Evolutionary conservation across 1,140 invertebrate genomes (phyloP).

Genomic region (Lineus longissimus): DNA sequence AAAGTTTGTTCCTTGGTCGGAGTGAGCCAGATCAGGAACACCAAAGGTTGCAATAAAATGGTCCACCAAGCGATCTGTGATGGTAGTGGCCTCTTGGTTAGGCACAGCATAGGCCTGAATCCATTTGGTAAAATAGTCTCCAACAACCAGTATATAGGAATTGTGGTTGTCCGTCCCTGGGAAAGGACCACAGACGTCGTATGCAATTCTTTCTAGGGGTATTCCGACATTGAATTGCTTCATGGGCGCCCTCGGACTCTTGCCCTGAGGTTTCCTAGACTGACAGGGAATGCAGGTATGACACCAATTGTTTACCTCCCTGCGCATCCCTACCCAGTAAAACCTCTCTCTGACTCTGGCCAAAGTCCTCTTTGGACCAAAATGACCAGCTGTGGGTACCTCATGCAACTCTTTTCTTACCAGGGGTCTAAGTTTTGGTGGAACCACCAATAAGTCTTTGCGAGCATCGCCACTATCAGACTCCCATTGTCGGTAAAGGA

Average conservation of each 20-base stretch:
- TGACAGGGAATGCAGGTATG: constrained; percentile 9
- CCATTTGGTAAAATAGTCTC: constrained; percentile 43
- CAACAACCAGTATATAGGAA: constrained; percentile 29
- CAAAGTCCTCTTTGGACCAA: constrained; percentile 1
- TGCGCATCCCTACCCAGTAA: constrained; percentile 15
- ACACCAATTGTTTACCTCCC: constrained; percentile 9
- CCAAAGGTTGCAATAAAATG: constrained; percentile 29
- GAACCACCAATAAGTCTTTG: constrained; percentile 13
- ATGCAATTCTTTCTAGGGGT: constrained; percentile 29
- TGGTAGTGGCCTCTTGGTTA: constrained; percentile 26
- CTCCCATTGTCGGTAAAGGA: constrained; percentile 17
- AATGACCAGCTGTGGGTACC: background rate
- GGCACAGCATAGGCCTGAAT: constrained; percentile 26
- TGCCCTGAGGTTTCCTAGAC: background rate
- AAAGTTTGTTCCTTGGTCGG: constrained; percentile 13
- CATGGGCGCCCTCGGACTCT: constrained; percentile 8
- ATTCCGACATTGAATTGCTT: constrained; percentile 9
- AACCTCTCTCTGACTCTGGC: constrained; percentile 9
- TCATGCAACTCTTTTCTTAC: constrained; percentile 8
- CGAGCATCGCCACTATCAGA: background rate
- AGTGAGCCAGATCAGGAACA: constrained; percentile 9
- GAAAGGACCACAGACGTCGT: constrained; percentile 41
- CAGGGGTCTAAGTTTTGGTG: background rate
- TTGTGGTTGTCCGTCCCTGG: constrained; percentile 26
- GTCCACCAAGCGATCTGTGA: constrained; percentile 28